These are phyloP conservation scores for Hirtodrosophila confusa DNA, from an alignment of 2,888 invertebrate species.

Conservation along the genomic window DNA sequence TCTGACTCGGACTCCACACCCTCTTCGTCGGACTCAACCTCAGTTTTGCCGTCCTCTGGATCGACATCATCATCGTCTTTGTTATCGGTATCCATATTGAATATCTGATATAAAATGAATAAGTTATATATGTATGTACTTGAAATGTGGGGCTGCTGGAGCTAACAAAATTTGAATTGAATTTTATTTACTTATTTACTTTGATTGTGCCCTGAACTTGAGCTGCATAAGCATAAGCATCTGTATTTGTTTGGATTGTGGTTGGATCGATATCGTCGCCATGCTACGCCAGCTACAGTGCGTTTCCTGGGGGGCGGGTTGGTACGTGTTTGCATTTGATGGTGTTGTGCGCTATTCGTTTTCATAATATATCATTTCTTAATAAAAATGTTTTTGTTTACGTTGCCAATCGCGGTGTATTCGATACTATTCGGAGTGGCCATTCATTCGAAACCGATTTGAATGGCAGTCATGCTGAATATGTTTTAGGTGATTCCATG, in stretches of 20 bases:
- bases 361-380: background rate
- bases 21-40: slow-evolving; percentile 13
- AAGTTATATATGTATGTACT: background rate
- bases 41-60: slow-evolving; percentile 17
- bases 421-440: slow-evolving; percentile 23
- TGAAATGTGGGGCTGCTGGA: background rate
- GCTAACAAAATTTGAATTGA: slow-evolving; percentile 6
- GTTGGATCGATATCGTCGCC: slow-evolving; percentile 37
- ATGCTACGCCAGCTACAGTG: slow-evolving; percentile 3
- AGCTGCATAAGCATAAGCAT: background rate
- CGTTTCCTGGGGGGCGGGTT: background rate
- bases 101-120: background rate
- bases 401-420: background rate
- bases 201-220: background rate
- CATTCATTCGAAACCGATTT: slow-evolving; percentile 15
- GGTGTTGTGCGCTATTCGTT: background rate
- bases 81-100: slow-evolving; percentile 44
- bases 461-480: background rate
- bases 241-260: background rate
- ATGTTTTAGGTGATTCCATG: too few species aligned
- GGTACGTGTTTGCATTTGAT: background rate
- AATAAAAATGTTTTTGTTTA: background rate
- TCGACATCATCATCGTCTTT: slow-evolving; percentile 63
- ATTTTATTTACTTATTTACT: slow-evolving; percentile 12
- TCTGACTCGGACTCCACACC: slow-evolving; percentile 30